Percentiles rank a stretch among this genome's conserved stretches.
Evolutionary conservation across 2,888 invertebrate genomes (phyloP).

Genomic region (Cylindroiulus punctatus): DNA sequence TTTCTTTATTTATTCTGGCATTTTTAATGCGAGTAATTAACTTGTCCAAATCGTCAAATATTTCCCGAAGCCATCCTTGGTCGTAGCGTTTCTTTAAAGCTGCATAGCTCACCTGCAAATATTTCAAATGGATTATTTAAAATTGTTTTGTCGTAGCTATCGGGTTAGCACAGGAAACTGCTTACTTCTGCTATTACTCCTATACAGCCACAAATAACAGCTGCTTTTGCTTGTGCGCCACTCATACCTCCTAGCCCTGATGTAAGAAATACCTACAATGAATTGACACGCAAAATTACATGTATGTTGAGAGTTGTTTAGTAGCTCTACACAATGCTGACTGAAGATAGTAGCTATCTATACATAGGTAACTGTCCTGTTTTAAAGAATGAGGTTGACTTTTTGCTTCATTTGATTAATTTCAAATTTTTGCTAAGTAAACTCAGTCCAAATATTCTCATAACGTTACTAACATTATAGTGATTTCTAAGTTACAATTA

Average conservation of each 20-base stretch:
- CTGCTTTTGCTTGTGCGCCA: constrained; percentile 74
- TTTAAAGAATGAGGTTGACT: no score
- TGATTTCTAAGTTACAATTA: no score
- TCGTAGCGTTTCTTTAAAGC: constrained; percentile 70
- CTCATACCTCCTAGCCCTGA: constrained; percentile 74
- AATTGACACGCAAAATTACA: neutral
- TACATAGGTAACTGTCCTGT: no score
- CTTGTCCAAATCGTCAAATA: constrained; percentile 67
- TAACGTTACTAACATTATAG: no score
- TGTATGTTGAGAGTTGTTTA: no score
- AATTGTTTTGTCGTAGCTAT: neutral
- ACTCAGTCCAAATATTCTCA: no score
- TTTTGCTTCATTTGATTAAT: no score
- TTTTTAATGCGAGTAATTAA: constrained; percentile 65
- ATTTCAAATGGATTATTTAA: neutral
- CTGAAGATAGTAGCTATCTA: no score
- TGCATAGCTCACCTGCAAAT: constrained; percentile 66
- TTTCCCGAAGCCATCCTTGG: constrained; percentile 73
- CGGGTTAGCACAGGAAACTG: neutral
- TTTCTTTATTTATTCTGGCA: constrained; percentile 62
- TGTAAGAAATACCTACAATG: constrained; percentile 68
- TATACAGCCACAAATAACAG: constrained; percentile 72
- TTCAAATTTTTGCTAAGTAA: no score
- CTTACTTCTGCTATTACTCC: constrained; percentile 72
- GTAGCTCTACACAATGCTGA: no score